phyloP scores from a whole-genome alignment of 2,888 invertebrate genomes.

The Ceriagrion tenellum region DNA sequence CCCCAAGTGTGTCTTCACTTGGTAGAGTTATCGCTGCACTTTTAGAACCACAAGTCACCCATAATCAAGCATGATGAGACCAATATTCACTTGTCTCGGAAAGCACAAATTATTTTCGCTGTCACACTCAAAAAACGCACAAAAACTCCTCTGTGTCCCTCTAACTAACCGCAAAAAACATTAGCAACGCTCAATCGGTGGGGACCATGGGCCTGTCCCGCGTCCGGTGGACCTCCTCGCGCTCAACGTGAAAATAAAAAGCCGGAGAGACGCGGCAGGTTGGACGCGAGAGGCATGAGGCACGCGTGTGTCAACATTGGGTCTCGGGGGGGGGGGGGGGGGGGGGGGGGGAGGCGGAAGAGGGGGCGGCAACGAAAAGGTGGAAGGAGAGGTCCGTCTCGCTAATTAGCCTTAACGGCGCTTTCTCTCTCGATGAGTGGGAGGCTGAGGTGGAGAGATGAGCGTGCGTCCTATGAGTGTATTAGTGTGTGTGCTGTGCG shows the following conservation, averaged over 20 bases:
- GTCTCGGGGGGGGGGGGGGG: not conserved
- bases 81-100: not conserved
- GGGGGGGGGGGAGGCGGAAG: not conserved
- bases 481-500: not conserved
- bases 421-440: constrained; percentile 29
- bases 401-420: constrained; percentile 60
- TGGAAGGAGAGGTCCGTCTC: not conserved
- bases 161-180: not conserved
- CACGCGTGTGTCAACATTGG: constrained; percentile 56
- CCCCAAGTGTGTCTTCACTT: not conserved
- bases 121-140: not conserved
- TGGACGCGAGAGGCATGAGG: not conserved
- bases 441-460: not conserved
- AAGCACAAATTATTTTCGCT: not conserved
- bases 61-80: not conserved
- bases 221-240: constrained; percentile 2
- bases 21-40: not conserved
- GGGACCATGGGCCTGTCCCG: not conserved
- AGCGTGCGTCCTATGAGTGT: not conserved
- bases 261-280: not conserved
- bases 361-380: not conserved
- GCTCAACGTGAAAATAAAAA: constrained; percentile 27
- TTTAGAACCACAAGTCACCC: not conserved
- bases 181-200: not conserved
- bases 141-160: not conserved